Base-by-base conservation (phyloP, 2,113 vertebrate genomes). In the Cromileptes altivelis region DNA sequence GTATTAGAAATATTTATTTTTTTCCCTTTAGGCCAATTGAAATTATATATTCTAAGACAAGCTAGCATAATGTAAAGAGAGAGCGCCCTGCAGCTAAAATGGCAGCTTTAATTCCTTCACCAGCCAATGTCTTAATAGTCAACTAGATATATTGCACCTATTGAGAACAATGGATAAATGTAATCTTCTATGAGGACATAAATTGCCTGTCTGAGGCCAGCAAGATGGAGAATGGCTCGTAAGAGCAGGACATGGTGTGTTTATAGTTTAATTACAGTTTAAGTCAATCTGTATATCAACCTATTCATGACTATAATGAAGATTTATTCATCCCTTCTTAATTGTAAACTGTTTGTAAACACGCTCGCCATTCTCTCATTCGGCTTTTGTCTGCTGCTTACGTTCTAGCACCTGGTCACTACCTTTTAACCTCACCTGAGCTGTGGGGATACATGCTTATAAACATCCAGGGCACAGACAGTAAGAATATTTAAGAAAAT, bases 41-140 rank as follows among this genome's bases (percentile, higher is more conserved):
- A 76, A 80, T 73, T 4, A 61, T 67, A 47, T 56, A 63, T 58
- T 78, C 19, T 14, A 64, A n/a, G 52, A 57, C 60, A 65, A 25
- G 47, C 12, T 68, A 60, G 25, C 4, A 75, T n/a, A 25, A 42
- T 67, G 23, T 17, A 56, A 40, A 63, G 14, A 76, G 33, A 37
- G 25, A 64, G 6, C 23, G 4, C 49, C 5, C 25, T 23, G 52
- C 15, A 42, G 58, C 27, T 57, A 52, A 64, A 67, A 81, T 49
- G 40, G 37, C 45, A 30, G 0, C 2, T 63, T 69, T 60, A 4
- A 64, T 47, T 60, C 18, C 23, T 27, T 2, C 57, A 63, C 25
- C 21, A 37, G 69, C 21, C 67, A 52, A 4, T 11, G 65, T 56
- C 37, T 67, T n/a, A 27, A 45, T 56, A 27, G 62, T 52, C 30